Conservation (phyloP, 2,888 invertebrate species). For the Agrenia bidenticulata region DNA sequence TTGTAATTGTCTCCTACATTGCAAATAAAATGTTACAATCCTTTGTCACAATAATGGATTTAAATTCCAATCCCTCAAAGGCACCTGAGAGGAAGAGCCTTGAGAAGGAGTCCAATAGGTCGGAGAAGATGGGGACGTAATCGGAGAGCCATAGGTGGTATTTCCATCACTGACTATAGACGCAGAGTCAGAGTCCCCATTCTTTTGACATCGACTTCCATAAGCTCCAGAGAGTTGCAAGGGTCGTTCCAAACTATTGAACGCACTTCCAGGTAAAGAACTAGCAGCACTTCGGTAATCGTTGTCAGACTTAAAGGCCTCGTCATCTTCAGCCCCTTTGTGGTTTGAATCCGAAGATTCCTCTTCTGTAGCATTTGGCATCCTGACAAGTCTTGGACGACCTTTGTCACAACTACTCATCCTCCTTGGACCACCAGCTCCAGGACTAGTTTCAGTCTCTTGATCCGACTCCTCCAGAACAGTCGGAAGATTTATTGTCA, state of each 20-base stretch:
- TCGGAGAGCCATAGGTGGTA: slow-evolving; percentile 50
- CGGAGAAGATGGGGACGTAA: slow-evolving; percentile 49
- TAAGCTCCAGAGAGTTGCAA: slow-evolving; percentile 42
- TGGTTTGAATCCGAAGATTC: slow-evolving; percentile 15
- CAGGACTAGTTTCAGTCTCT: slow-evolving; percentile 51
- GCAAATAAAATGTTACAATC: slow-evolving; percentile 12
- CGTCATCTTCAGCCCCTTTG: background rate
- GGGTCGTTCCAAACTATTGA: slow-evolving; percentile 50
- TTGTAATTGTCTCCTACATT: slow-evolving; percentile 49
- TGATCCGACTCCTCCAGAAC: slow-evolving; percentile 51
- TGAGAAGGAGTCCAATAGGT: slow-evolving; percentile 49
- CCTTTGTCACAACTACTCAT: slow-evolving; percentile 31
- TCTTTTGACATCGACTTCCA: slow-evolving; percentile 20
- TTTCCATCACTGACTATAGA: slow-evolving; percentile 47
- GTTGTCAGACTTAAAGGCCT: slow-evolving; percentile 27
- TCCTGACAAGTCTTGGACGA: slow-evolving; percentile 25
- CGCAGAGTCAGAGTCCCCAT: slow-evolving; percentile 36
- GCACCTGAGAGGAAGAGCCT: slow-evolving; percentile 51
- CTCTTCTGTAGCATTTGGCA: slow-evolving; percentile 31
- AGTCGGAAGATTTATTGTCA: slow-evolving; percentile 47
- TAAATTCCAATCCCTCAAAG: no score
- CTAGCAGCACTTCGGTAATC: slow-evolving; percentile 48
- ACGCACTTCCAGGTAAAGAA: slow-evolving; percentile 46
- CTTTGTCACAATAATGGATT: background rate
- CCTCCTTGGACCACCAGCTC: slow-evolving; percentile 24